Evolutionary conservation across 2,888 invertebrate genomes (phyloP).

Genomic region (Ectropis crepuscularia): DNA sequence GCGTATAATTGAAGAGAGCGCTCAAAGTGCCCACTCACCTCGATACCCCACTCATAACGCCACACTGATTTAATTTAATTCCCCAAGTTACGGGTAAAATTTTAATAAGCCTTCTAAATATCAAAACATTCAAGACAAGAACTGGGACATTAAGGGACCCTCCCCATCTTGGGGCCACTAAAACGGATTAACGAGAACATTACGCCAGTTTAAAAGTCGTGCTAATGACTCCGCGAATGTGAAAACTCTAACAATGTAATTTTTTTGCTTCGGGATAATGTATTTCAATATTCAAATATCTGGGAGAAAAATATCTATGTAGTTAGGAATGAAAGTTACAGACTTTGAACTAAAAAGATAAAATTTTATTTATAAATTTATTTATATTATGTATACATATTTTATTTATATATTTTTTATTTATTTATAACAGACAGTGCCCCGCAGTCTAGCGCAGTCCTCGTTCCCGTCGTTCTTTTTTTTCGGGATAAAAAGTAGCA

Average conservation of each 20-base stretch:
- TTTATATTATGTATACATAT: no score
- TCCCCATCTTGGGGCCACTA: slow-evolving; percentile 53
- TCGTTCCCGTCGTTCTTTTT: no score
- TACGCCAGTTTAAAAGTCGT: slow-evolving; percentile 46
- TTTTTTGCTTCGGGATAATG: slow-evolving; percentile 13
- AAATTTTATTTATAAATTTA: no score
- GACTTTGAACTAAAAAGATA: no score
- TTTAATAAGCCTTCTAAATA: slow-evolving; percentile 62
- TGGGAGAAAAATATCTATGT: neutral
- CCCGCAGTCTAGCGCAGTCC: no score
- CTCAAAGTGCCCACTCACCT: slow-evolving; percentile 27
- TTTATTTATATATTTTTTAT: no score
- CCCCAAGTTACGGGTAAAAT: slow-evolving; percentile 62
- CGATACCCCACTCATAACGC: slow-evolving; percentile 24
- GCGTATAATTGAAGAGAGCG: slow-evolving; percentile 25
- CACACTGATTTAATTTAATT: slow-evolving; percentile 55
- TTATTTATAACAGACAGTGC: no score
- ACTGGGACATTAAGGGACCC: slow-evolving; percentile 31
- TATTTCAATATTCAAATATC: slow-evolving; percentile 10
- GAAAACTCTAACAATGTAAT: slow-evolving; percentile 39
- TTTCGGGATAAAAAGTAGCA: no score
- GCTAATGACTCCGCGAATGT: slow-evolving; percentile 43
- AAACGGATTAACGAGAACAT: slow-evolving; percentile 49
- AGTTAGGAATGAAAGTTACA: no score
- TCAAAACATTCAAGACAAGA: slow-evolving; percentile 60